phyloP scores from a whole-genome alignment of 2,888 invertebrate genomes.

The Ophraella communa region DNA sequence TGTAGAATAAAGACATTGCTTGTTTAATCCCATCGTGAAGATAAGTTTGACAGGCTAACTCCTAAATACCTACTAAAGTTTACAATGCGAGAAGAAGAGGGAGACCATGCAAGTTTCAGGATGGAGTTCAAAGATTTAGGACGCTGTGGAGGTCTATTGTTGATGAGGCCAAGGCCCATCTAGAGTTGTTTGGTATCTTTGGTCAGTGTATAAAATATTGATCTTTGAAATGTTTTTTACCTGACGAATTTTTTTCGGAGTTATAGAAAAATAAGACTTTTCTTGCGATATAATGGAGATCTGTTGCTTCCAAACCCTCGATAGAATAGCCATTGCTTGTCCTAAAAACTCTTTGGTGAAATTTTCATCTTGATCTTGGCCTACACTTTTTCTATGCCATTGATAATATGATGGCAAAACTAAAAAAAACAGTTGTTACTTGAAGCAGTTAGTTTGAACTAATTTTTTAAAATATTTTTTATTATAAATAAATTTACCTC shows the following conservation, averaged over 20 bases:
- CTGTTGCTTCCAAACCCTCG: constrained; percentile 62
- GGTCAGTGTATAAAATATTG: no score
- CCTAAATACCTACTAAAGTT: no score
- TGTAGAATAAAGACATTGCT: no score
- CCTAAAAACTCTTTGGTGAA: constrained; percentile 86
- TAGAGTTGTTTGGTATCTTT: no score
- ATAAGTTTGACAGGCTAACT: no score
- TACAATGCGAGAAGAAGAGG: no score
- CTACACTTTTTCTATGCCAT: constrained; percentile 81
- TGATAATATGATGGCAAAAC: constrained; percentile 76
- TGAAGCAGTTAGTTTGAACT: no score
- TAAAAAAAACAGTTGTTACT: constrained; percentile 46
- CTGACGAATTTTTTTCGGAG: constrained; percentile 79
- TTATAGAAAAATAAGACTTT: constrained; percentile 73
- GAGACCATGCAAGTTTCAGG: no score
- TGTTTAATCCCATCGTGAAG: no score
- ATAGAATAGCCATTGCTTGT: constrained; percentile 79
- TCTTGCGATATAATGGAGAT: constrained; percentile 56
- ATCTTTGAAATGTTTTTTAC: constrained; percentile 61
- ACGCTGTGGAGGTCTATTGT: no score
- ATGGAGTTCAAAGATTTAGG: no score
- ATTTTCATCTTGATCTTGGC: constrained; percentile 81
- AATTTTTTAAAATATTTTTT: not conserved
- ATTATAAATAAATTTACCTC: constrained; percentile 61
- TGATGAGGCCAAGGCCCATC: no score